These are phyloP conservation scores for Morelia viridis DNA, from an alignment of 2,797 vertebrate species.

Conservation along the genomic window DNA sequence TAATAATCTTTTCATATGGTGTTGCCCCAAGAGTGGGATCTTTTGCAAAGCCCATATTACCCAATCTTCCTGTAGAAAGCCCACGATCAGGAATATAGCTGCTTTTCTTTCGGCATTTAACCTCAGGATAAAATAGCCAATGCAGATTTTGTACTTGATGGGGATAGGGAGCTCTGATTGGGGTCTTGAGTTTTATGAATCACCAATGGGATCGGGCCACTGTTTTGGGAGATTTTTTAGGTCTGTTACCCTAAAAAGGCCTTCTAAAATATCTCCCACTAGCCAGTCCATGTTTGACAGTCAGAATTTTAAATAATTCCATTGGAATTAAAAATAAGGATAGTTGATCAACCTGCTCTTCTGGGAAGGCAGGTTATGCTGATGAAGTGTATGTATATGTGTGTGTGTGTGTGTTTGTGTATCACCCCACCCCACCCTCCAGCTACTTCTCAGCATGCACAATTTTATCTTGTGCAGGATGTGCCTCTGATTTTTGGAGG, in stretches of 20 bases:
- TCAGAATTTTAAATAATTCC: background rate
- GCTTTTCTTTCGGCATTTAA: background rate
- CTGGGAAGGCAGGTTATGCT: constrained; percentile 8
- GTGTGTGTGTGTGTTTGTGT: background rate
- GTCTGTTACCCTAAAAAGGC: background rate
- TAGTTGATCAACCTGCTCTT: background rate
- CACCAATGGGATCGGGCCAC: background rate
- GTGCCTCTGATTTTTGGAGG: background rate
- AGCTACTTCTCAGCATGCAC: background rate
- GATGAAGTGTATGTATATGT: background rate
- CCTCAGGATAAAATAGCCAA: background rate
- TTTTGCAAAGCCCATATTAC: background rate
- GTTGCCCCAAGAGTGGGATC: background rate
- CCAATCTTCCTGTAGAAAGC: too few species aligned
- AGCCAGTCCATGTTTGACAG: background rate
- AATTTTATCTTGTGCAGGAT: background rate
- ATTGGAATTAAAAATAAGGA: background rate
- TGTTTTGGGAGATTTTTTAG: background rate
- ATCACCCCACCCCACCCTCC: constrained; percentile 1
- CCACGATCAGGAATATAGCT: background rate
- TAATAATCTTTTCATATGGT: too few species aligned
- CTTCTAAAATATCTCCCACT: background rate
- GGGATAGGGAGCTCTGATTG: background rate
- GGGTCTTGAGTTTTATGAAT: background rate
- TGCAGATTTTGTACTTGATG: background rate